These are phyloP conservation scores for Cheilosia urbana DNA, from an alignment of 2,888 invertebrate species.

Conservation along the genomic window DNA sequence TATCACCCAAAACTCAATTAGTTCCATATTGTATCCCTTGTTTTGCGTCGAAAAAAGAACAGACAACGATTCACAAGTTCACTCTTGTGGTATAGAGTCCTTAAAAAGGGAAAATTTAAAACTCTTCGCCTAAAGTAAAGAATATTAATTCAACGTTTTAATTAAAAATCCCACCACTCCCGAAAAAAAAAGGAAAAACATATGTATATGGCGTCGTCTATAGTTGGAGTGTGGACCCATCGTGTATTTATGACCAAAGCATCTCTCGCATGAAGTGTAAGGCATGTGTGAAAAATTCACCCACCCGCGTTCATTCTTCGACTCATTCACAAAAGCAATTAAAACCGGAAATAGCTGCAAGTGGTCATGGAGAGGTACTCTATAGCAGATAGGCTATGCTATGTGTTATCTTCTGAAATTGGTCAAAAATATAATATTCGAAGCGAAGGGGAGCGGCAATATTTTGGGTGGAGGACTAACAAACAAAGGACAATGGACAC, in stretches of 20 bases:
- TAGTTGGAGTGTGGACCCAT: neutral
- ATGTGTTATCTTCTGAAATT: constrained; percentile 51
- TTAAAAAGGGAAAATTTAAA: constrained; percentile 18
- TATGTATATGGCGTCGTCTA: neutral
- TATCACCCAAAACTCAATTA: constrained; percentile 66
- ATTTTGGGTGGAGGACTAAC: constrained; percentile 35
- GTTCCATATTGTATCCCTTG: constrained; percentile 41
- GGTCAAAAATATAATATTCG: constrained; percentile 55
- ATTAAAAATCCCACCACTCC: constrained; percentile 69
- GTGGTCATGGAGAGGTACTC: constrained; percentile 47
- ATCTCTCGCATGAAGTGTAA: constrained; percentile 26
- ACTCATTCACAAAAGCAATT: constrained; percentile 74
- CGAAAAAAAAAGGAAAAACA: constrained; percentile 9
- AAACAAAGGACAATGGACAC: constrained; percentile 57
- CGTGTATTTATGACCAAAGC: constrained; percentile 27
- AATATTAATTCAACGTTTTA: constrained; percentile 74
- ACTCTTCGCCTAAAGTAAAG: constrained; percentile 53
- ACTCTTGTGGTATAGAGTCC: constrained; percentile 35
- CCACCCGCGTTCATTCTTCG: constrained; percentile 47
- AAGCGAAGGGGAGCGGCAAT: neutral
- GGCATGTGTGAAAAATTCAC: constrained; percentile 61
- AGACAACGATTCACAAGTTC: constrained; percentile 32
- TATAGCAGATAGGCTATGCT: neutral
- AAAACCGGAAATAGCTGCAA: constrained; percentile 72
- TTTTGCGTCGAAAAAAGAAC: constrained; percentile 7